phyloP scores from a whole-genome alignment of 2,888 invertebrate genomes.

The Lamellibrachia columna region DNA sequence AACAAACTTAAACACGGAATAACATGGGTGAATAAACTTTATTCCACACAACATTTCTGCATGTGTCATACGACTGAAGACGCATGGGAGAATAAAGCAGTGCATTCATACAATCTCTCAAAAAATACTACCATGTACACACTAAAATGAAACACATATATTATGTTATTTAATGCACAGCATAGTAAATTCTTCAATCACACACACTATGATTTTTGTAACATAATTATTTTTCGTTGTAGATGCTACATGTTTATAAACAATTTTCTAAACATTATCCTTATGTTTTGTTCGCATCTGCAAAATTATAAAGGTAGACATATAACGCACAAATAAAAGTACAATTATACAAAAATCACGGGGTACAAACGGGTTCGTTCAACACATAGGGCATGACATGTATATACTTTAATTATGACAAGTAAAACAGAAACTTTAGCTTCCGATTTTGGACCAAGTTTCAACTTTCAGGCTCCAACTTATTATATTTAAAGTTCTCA shows the following conservation, averaged over 20 bases:
- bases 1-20: not conserved
- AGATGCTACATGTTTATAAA: not conserved
- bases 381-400: not conserved
- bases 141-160: not conserved
- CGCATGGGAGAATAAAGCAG: not conserved
- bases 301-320: not conserved
- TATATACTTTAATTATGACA: not conserved
- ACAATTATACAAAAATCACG: not conserved
- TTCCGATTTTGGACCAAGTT: not conserved
- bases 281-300: not conserved
- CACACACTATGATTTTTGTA: not conserved
- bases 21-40: not conserved
- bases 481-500: not conserved
- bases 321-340: not conserved
- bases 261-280: not conserved
- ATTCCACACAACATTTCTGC: conserved; percentile 1
- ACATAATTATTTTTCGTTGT: not conserved
- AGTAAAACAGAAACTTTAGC: conserved; percentile 1
- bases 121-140: not conserved
- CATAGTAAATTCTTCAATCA: not conserved
- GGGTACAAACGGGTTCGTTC: not conserved
- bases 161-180: not conserved
- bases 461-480: not conserved
- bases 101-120: not conserved
- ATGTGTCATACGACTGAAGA: not conserved